Base-by-base conservation (phyloP, 2,888 invertebrate genomes). In the Drosophila neonasuta region DNA sequence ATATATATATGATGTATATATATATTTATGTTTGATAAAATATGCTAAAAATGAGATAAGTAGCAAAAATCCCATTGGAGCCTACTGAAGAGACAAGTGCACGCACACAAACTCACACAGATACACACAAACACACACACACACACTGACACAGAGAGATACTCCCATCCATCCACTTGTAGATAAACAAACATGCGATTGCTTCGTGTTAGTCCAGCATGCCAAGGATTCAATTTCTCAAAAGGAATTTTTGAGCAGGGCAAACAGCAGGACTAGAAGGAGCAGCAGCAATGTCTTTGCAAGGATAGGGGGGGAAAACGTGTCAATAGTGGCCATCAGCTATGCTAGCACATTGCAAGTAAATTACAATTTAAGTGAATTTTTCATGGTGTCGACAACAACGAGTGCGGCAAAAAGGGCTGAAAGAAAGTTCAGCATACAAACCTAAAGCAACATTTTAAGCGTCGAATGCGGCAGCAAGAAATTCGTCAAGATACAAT, bases 31-130 rank as follows among this genome's bases (percentile, higher is more conserved):
- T 84, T 87, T 87, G 87, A 87, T 83, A 80, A 86, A 87, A 87
- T 83, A 83, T 87, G 87, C 87, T 77, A 64, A 83, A 87, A 86
- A 87, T 83, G 75, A 77, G 77, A 87, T 88, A 80, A 83, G 88
- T 77, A 79, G 73, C 76, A 74, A 71, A 84, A 85, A 85, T 87
- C 88, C 83, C 86, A 79, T 79, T 79, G 79, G 78, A 70, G 71
- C 71, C 74, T 70, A 75, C 66, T 48, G 62, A 13, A 58, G 50
- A 60, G 57, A 68, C 78, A 80, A 83, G 71, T 71, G 68, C 74
- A 72, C 61, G 55, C 65, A 44, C 56, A 66, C 55, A 52, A 34
- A 55, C 57, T 52, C 51, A 52, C 46, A 32, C 46, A 32, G 46
- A 67, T 69, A 76, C 54, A 64, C 13, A 52, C 32, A 13, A n/a